These are phyloP conservation scores for Artemisiospiza belli DNA, from an alignment of 2,113 vertebrate genomes.

Conservation along the genomic window DNA sequence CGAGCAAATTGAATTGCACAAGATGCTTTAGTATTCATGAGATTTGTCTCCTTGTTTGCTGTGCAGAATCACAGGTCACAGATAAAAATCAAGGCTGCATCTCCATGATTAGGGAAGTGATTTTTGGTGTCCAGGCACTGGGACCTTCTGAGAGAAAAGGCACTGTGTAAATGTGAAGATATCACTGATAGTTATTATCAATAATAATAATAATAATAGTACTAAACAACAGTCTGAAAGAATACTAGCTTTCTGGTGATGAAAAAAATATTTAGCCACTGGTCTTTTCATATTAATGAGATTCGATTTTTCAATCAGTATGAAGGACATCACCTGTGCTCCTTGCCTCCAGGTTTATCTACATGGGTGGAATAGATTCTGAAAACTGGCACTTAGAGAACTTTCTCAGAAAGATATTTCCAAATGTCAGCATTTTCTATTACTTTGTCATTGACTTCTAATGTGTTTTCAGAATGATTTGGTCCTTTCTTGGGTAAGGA, in stretches of 20 bases:
- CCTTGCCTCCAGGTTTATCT: conserved; percentile 31
- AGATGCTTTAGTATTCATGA: conserved; percentile 37
- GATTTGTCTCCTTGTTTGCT: conserved; percentile 3
- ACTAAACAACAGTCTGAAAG: not conserved
- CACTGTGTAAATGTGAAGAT: not conserved
- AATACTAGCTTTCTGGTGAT: not conserved
- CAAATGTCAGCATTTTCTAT: conserved; percentile 73
- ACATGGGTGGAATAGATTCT: conserved; percentile 40
- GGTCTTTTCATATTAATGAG: conserved; percentile 40
- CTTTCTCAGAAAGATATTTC: conserved; percentile 68
- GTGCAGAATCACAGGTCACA: not conserved
- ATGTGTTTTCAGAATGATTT: conserved; percentile 73
- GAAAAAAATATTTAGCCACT: not conserved
- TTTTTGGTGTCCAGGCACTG: not conserved
- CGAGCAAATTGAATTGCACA: not conserved
- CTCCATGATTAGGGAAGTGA: not conserved
- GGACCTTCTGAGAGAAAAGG: not conserved
- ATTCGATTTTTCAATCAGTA: conserved; percentile 42
- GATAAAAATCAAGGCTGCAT: conserved; percentile 33
- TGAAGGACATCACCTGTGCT: conserved; percentile 39
- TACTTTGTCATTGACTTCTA: conserved; percentile 79
- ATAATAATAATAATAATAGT: not conserved
- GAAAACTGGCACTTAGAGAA: conserved; percentile 54
- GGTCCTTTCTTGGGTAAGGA: conserved; percentile 64
- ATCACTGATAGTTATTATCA: not conserved